Base-by-base conservation (phyloP, 2,797 vertebrate genomes). In the Todus mexicanus region DNA sequence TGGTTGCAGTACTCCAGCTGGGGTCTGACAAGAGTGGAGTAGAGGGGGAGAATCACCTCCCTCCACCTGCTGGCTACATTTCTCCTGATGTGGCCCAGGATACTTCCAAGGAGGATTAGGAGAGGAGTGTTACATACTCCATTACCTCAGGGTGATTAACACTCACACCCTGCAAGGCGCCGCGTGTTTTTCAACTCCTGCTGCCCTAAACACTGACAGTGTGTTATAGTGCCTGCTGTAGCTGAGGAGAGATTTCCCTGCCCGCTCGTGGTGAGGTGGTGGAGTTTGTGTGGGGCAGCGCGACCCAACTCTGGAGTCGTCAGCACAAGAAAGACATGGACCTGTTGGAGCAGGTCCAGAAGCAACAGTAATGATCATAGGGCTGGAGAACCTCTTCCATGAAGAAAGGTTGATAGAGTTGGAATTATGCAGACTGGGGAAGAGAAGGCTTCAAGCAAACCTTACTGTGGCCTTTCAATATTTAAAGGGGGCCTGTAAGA, bases 201-300 rank as follows among this genome's bases (percentile, higher is more conserved):
- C 22, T 53, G 35, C 59, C 43, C 29, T 45, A 31, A 18, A 3
- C 0, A 5, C 16, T 2, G 2, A 13, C 11, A 5, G 47, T 2
- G 5, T 5, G 20, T 37, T n/a, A 33, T 19, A 9, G 15, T 2
- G 17, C 18, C 11, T 33, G 1, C 1, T 7, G 42, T 26, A 40
- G 40, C 19, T 3, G 20, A 50, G 29, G 42, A 2, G 35, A 79
- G 47, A 26, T 42, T 57, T 53, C 48, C n/a, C 29, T 70, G 40
- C 22, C 37, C 40, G 8, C 12, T 27, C 7, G 0, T 6, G 25
- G 26, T 0, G 0, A n/a, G 35, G 31, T 9, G 47, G 61, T 7
- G n/a, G 43, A 80, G 45, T 20, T 50, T 19, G 4, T 14, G 53
- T 1, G 7, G 48, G 23, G 56, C 51, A 66, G 8, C 2, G 0